Percentiles rank a stretch among this genome's conserved stretches.
Conservation (phyloP, 1,140 invertebrate species). For the Diorhabda carinulata region DNA sequence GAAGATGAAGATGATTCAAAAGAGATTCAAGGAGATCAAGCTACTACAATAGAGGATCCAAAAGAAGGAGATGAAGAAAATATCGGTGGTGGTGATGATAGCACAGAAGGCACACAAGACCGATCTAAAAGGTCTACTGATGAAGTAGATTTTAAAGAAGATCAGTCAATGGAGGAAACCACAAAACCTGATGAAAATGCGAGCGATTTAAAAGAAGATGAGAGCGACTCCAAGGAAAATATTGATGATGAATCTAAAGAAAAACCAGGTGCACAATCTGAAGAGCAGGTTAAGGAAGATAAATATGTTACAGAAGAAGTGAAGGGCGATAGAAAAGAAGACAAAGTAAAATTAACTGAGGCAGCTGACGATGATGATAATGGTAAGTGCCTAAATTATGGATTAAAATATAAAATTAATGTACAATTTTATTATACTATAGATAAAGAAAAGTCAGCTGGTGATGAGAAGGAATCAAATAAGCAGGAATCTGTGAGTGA, state of each 20-base stretch:
- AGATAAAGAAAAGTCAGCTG: slow-evolving; percentile 21
- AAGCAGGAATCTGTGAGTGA: neutral
- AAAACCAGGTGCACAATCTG: slow-evolving; percentile 32
- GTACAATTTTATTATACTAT: too few species aligned
- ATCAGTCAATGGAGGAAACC: slow-evolving; percentile 15
- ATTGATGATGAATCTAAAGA: slow-evolving; percentile 40
- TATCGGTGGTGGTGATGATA: slow-evolving; percentile 38
- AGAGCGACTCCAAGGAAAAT: slow-evolving; percentile 36
- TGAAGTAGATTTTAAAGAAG: slow-evolving; percentile 42
- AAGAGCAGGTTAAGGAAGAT: neutral
- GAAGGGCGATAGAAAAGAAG: slow-evolving; percentile 29
- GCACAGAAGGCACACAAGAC: slow-evolving; percentile 39
- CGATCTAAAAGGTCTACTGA: too few species aligned
- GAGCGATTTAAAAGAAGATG: slow-evolving; percentile 4
- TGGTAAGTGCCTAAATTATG: neutral
- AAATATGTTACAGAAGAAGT: neutral
- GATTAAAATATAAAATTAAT: neutral
- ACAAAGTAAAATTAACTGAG: neutral
- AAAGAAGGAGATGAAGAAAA: slow-evolving; percentile 22
- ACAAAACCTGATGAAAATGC: neutral
- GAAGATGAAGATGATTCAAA: slow-evolving; percentile 18
- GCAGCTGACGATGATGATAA: slow-evolving; percentile 23
- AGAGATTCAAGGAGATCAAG: slow-evolving; percentile 5
- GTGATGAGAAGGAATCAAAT: slow-evolving; percentile 3
- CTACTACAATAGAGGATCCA: slow-evolving; percentile 15